A percentile compares a stretch with the other conserved stretches of the same genome.
phyloP scores from a whole-genome alignment of 2,113 vertebrate genomes.

The Erythrolamprus reginae region DNA sequence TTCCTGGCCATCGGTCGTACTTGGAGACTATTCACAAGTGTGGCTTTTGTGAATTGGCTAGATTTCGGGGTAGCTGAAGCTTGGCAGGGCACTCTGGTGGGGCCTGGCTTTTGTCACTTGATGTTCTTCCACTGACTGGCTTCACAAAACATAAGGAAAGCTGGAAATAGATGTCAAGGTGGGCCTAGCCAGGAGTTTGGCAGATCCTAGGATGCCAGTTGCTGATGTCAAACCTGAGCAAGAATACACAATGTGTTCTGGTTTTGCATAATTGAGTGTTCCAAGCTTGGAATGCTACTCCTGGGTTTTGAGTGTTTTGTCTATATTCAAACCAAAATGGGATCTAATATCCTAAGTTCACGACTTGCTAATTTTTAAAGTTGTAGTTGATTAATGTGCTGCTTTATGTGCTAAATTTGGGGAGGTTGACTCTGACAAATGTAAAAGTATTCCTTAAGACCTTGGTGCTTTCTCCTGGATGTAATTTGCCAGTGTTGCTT shows the following conservation, averaged over 20 bases:
- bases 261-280: background rate
- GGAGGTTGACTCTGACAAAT: background rate
- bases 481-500: background rate
- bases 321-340: background rate
- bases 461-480: background rate
- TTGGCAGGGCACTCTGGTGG: background rate
- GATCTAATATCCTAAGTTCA: background rate
- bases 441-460: background rate
- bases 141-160: background rate
- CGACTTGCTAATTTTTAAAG: background rate
- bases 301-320: background rate
- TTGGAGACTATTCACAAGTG: constrained; percentile 9
- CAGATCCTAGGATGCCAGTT: background rate
- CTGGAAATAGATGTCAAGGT: background rate
- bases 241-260: background rate
- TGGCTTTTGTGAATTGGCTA: constrained; percentile 33
- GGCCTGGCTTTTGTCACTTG: background rate
- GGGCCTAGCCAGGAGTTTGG: too few relatives aligned
- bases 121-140: background rate
- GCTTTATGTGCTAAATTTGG: background rate
- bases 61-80: background rate
- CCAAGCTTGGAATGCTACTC: background rate
- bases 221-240: background rate
- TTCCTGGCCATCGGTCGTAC: background rate
- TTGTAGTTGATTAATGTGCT: background rate